phyloP scores from a whole-genome alignment of 2,113 vertebrate species.

The Lontra canadensis region DNA sequence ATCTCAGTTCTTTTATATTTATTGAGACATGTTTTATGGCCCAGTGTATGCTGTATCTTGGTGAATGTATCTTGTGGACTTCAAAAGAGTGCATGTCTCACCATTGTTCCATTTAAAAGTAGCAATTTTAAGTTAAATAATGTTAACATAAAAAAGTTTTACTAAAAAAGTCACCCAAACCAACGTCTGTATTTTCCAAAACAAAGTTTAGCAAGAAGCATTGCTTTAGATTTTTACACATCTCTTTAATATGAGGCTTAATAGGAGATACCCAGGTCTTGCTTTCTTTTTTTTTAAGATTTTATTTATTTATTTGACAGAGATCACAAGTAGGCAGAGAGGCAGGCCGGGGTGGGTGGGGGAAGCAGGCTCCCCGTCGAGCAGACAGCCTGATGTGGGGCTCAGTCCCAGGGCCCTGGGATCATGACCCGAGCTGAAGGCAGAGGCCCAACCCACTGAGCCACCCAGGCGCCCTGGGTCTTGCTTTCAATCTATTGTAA shows the following conservation, averaged over 20 bases:
- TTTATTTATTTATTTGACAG: too few species aligned
- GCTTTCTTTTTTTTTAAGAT: not conserved
- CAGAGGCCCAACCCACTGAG: too few species aligned
- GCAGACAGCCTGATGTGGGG: too few species aligned
- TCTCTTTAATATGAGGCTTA: not conserved
- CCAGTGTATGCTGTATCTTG: not conserved
- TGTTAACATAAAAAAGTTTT: not conserved
- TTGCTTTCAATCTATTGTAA: not conserved
- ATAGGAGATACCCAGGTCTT: not conserved
- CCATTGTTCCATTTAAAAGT: constrained; percentile 2
- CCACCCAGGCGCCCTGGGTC: not conserved
- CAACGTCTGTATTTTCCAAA: not conserved
- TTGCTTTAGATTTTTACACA: not conserved
- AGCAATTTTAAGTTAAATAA: not conserved
- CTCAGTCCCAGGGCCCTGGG: too few species aligned
- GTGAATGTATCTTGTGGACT: not conserved
- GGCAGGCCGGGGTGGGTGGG: too few species aligned
- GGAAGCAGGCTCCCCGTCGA: too few species aligned
- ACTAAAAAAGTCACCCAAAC: not conserved
- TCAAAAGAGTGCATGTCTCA: not conserved
- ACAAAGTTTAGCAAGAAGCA: not conserved
- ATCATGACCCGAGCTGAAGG: too few species aligned
- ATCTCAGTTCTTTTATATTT: not conserved
- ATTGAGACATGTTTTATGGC: not conserved
- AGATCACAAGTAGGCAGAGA: too few species aligned